Evolutionary conservation across 2,888 invertebrate genomes (phyloP).

Genomic region (Leuctra nigra): DNA sequence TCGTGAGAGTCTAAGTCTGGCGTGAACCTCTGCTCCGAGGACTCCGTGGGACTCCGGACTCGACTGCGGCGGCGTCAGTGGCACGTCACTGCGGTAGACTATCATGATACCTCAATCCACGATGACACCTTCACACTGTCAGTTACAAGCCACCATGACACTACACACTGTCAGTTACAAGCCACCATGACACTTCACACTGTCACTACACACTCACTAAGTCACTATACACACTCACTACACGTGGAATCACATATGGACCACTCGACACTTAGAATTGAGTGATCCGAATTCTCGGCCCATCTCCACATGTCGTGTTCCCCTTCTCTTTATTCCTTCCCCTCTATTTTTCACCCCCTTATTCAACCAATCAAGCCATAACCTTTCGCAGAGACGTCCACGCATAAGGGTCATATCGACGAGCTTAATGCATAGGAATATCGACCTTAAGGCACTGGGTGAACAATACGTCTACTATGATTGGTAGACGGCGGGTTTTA

Average conservation of each 20-base stretch:
- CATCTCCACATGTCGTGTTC: slow-evolving; percentile 21
- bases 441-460: slow-evolving; percentile 14
- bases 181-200: not conserved
- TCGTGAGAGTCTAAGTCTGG: slow-evolving; percentile 35
- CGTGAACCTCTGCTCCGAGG: slow-evolving; percentile 23
- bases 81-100: slow-evolving; percentile 35
- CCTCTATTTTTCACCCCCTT: slow-evolving; percentile 25
- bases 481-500: slow-evolving; percentile 17
- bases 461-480: slow-evolving; percentile 20
- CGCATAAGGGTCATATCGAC: slow-evolving; percentile 13
- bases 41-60: slow-evolving; percentile 38
- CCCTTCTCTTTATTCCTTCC: slow-evolving; percentile 30
- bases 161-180: not conserved
- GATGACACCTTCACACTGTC: slow-evolving; percentile 32
- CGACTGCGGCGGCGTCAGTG: slow-evolving; percentile 39
- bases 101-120: slow-evolving; percentile 36
- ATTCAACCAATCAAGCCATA: slow-evolving; percentile 29
- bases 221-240: not conserved
- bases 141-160: not conserved
- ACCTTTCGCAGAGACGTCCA: not conserved
- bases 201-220: not conserved
- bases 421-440: slow-evolving; percentile 5
- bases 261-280: slow-evolving; percentile 8
- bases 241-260: slow-evolving; percentile 9
- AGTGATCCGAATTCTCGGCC: slow-evolving; percentile 25